Base-by-base conservation (phyloP, 2,113 vertebrate species). In the Barnardius zonarius region DNA sequence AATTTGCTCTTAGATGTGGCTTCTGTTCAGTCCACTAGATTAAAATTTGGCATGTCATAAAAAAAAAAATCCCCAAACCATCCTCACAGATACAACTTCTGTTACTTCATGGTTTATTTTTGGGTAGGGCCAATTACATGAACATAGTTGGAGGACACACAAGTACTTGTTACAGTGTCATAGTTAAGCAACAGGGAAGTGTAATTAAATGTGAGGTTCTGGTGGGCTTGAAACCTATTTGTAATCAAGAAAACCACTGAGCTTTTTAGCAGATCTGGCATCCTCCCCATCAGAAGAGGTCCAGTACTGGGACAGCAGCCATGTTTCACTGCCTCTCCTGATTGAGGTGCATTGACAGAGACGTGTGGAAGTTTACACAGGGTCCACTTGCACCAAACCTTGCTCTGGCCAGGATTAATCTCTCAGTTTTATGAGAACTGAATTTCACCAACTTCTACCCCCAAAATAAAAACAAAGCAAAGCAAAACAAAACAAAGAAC, bases 361-460 rank as follows among this genome's bases (percentile, higher is more conserved):
- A 84, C 2, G 10, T 52, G 69, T 72, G 75, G 77, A 67, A 95
- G 67, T 96, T 96, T 94, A 85, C 86, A 67, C 44, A 89, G 85
- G 19, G 41, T 88, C 83, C 9, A 13, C 54, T 62, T 52, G 63
- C 62, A 89, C 31, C 66, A 81, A 74, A 62, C 17, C 48, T 88
- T 72, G 35, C 76, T 94, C 83, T 33, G 5, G 7, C 64, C 43
- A 74, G 16, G 41, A 88, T 76, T 81, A 49, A 78, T 83, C 69
- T 92, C 84, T 83, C 52, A 59, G 55, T 88, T 96, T 92, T 89
- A 75, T 67, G 54, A 75, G 84, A 35, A 28, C 73, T 95, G 88
- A 94, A 92, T 93, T 92, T 97, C 83, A 62, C 73, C 92, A 92
- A 85, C 33, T 69, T 97, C 96, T 94, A 83, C 51, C 31, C 77